Conservation (phyloP, 2,113 vertebrate species). For the Cygnus buccinator region DNA sequence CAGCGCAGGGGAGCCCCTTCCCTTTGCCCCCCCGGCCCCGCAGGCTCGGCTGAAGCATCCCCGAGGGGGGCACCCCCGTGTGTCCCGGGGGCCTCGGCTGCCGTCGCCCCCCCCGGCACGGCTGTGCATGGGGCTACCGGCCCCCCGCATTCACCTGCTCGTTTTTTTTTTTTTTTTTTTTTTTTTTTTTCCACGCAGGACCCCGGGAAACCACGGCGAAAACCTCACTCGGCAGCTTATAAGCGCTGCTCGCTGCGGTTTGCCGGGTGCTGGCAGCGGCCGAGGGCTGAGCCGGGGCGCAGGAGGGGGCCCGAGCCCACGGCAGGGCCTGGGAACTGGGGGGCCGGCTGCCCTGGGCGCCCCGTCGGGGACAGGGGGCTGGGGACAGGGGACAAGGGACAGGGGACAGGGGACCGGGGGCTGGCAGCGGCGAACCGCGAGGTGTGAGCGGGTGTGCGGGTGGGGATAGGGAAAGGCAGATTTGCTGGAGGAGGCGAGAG, state of each 20-base stretch:
- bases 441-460: not conserved
- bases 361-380: not conserved
- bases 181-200: not conserved
- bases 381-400: not conserved
- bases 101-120: too few relatives aligned
- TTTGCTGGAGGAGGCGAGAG: constrained; percentile 52
- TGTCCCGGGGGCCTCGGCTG: not conserved
- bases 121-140: not conserved
- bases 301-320: not conserved
- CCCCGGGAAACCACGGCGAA: not conserved
- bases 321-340: not conserved
- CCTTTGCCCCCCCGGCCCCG: not conserved
- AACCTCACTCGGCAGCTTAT: not conserved
- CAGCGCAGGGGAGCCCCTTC: not conserved
- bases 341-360: not conserved
- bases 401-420: not conserved
- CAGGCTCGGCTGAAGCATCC: not conserved
- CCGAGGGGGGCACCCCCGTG: not conserved
- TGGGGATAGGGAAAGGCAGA: constrained; percentile 29
- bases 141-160: not conserved
- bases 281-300: not conserved
- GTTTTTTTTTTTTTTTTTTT: not conserved
- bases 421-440: not conserved
- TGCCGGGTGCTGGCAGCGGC: not conserved
- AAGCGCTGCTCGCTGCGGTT: not conserved